Base-by-base conservation (phyloP, 2,797 vertebrate species). In the Gymnothorax javanicus region DNA sequence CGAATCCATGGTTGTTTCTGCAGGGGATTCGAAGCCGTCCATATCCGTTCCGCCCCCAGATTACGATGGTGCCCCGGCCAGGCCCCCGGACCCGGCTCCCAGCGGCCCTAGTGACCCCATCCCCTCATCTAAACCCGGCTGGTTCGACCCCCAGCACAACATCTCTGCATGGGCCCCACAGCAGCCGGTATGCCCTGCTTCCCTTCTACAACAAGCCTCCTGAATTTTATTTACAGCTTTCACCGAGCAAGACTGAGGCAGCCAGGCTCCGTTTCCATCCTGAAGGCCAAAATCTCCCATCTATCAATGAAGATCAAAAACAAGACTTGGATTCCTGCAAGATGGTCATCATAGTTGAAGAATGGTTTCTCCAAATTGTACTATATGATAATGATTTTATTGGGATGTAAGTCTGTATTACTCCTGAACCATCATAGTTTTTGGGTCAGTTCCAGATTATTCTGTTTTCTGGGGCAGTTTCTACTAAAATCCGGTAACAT, bases 161-260 rank as follows among this genome's bases (percentile, higher is more conserved):
- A 96, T 99, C 64, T 96, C 97, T 0, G 95, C 97, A 0, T 99
- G 98, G 98, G 98, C 98, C 85, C 97, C 98, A 7, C 98, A 97
- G 95, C 98, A 99, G 94, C 94, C 94, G 57, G 95, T 96, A 92
- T 93, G 90, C 11, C 60, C 0, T n/a, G 58, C 33, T 20, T 54
- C 5, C 75, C 8, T 64, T 5, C 62, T 64, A 15, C 58, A 59
- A 15, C 58, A 8, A 59, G 8, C 58, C 8, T 59, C 59, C 54
- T n/a, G 17, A 50, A 56, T 23, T 56, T 81, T 27, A 69, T 2
- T 8, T 25, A 25, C 67, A 27, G n/a, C 67, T 64, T 59, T 64
- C 62, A 64, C 62, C 23, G 62, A 20, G 7, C 17, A 64, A 64
- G 20, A 17, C 7, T 64, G 23, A 20, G 20, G 23, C 60, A 62